Percentiles rank a stretch among this genome's conserved stretches.
Conservation (phyloP, 2,888 invertebrate genomes). For the Stegana nigrithorax region DNA sequence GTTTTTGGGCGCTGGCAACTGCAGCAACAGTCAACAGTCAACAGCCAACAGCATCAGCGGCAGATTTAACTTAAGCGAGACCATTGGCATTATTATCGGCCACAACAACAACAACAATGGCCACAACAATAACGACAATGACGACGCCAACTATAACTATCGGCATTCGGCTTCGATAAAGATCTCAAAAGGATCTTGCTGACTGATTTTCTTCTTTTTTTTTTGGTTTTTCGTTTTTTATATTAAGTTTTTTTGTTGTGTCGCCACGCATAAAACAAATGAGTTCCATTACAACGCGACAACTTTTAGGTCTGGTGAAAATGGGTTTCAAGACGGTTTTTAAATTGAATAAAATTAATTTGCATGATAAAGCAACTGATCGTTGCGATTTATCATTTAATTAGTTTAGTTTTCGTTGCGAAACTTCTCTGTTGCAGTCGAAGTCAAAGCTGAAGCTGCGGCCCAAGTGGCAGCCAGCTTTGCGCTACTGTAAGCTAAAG, state of each 20-base stretch:
- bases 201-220: slow-evolving; percentile 48
- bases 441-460: background rate
- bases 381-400: slow-evolving; percentile 63
- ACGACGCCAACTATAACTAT: slow-evolving; percentile 34
- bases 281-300: slow-evolving; percentile 61
- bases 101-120: no score
- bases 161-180: slow-evolving; percentile 56
- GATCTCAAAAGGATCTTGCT: slow-evolving; percentile 66
- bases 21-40: no score
- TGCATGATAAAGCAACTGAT: slow-evolving; percentile 61
- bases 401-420: slow-evolving; percentile 45
- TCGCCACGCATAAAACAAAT: slow-evolving; percentile 47
- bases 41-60: slow-evolving; percentile 9
- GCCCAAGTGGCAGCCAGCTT: no score
- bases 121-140: background rate
- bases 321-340: slow-evolving; percentile 62
- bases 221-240: no score
- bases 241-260: no score
- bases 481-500: no score
- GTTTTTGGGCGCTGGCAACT: slow-evolving; percentile 18
- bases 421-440: slow-evolving; percentile 1
- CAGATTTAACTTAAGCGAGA: slow-evolving; percentile 50
- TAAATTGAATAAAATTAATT: slow-evolving; percentile 65
- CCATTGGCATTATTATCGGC: slow-evolving; percentile 56
- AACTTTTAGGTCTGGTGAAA: slow-evolving; percentile 67